phyloP scores from a whole-genome alignment of 2,888 invertebrate genomes.

The Xestia xanthographa region DNA sequence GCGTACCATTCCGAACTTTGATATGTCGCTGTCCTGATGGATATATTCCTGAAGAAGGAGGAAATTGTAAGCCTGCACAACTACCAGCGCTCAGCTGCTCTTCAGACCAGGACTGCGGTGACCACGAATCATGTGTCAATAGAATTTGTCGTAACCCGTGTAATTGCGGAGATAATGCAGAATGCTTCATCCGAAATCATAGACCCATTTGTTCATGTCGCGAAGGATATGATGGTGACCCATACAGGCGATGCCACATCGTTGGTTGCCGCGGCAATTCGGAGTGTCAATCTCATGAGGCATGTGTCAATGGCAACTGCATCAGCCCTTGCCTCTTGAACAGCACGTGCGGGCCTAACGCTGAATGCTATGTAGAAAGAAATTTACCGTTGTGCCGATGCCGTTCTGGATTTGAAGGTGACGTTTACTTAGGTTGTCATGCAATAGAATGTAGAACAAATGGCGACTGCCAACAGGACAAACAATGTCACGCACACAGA shows the following conservation, averaged over 20 bases:
- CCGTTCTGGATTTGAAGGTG: constrained; percentile 94
- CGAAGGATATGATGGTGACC: constrained; percentile 96
- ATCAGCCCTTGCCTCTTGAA: constrained; percentile 95
- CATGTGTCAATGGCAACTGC: constrained; percentile 96
- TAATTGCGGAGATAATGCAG: constrained; percentile 96
- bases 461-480: constrained; percentile 96
- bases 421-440: constrained; percentile 93
- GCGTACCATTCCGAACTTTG: constrained; percentile 96
- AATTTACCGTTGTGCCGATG: constrained; percentile 95
- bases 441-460: constrained; percentile 96
- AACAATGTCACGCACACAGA: constrained; percentile 96
- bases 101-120: constrained; percentile 94
- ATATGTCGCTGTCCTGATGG: constrained; percentile 97
- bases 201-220: constrained; percentile 96
- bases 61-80: constrained; percentile 94
- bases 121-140: constrained; percentile 95
- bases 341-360: constrained; percentile 95
- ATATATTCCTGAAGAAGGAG: constrained; percentile 94
- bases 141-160: constrained; percentile 96
- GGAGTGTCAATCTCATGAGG: constrained; percentile 95
- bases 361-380: constrained; percentile 94
- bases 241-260: constrained; percentile 94
- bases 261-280: constrained; percentile 96
- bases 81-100: constrained; percentile 94
- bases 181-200: constrained; percentile 95